Conservation (phyloP, 2,797 vertebrate species). For the Hypotaenidia okinawae region DNA sequence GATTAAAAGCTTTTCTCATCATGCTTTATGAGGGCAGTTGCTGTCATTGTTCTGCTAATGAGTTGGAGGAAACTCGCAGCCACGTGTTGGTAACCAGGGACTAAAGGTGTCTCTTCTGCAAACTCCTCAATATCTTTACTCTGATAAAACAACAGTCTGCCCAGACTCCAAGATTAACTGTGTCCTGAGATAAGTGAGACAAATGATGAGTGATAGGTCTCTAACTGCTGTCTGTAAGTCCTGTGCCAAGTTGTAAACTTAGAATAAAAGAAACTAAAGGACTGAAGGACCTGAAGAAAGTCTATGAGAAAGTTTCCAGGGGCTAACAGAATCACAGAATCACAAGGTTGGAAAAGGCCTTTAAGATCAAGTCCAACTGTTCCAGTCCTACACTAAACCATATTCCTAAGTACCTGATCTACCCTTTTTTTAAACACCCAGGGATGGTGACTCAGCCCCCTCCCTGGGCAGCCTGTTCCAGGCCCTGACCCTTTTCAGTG, state of each 20-base stretch:
- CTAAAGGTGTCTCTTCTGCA: constrained; percentile 72
- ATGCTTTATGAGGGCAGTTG: background rate
- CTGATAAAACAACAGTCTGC: background rate
- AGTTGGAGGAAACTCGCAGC: constrained; percentile 71
- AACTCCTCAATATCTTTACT: constrained; percentile 73
- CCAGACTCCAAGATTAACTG: background rate
- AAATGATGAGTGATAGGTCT: background rate
- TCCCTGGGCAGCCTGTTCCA: too few relatives aligned
- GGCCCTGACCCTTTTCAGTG: too few relatives aligned
- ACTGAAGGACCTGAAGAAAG: background rate
- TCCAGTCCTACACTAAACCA: too few relatives aligned
- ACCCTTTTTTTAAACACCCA: too few relatives aligned
- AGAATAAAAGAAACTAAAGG: background rate
- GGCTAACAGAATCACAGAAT: background rate
- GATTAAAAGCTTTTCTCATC: constrained; percentile 7
- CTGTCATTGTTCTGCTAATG: background rate
- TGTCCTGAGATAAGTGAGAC: background rate
- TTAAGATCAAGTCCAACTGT: too few relatives aligned
- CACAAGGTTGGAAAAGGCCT: too few relatives aligned
- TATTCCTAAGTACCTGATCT: too few relatives aligned
- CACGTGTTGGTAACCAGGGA: constrained; percentile 76
- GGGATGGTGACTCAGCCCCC: too few relatives aligned
- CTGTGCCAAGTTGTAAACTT: background rate
- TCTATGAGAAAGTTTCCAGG: background rate
- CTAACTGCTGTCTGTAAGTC: background rate